Conservation (phyloP, 2,113 vertebrate species). For the Gopherus flavomarginatus region DNA sequence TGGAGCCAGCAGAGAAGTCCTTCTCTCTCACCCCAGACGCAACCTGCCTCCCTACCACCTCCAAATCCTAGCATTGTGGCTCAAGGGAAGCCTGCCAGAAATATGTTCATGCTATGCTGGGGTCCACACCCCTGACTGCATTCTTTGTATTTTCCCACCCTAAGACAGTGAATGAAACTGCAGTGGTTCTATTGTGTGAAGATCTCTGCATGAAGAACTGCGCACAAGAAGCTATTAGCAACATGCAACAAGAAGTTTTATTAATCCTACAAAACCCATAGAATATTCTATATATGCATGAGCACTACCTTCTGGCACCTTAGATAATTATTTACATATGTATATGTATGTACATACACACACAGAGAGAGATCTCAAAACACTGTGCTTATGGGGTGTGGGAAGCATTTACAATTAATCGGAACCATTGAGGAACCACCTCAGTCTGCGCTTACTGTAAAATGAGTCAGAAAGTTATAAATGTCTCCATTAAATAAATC, state of each 20-base stretch:
- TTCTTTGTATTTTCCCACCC: background rate
- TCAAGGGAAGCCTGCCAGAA: background rate
- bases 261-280: background rate
- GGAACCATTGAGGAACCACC: background rate
- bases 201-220: background rate
- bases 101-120: background rate
- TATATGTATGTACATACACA: too few species aligned
- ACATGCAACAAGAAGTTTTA: accelerated
- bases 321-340: background rate
- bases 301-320: constrained; percentile 50
- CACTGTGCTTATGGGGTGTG: background rate
- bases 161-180: background rate
- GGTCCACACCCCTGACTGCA: too few species aligned
- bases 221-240: background rate
- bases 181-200: background rate
- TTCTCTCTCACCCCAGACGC: background rate
- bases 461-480: background rate
- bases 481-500: background rate
- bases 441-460: background rate
- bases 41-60: accelerated
- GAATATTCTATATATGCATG: background rate
- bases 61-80: background rate
- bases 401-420: background rate
- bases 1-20: background rate
- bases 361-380: accelerated